Percentiles rank a stretch among this genome's conserved stretches.
Evolutionary conservation across 1,140 invertebrate species (phyloP).

Genomic region (Trachymyrmex septentrionalis): DNA sequence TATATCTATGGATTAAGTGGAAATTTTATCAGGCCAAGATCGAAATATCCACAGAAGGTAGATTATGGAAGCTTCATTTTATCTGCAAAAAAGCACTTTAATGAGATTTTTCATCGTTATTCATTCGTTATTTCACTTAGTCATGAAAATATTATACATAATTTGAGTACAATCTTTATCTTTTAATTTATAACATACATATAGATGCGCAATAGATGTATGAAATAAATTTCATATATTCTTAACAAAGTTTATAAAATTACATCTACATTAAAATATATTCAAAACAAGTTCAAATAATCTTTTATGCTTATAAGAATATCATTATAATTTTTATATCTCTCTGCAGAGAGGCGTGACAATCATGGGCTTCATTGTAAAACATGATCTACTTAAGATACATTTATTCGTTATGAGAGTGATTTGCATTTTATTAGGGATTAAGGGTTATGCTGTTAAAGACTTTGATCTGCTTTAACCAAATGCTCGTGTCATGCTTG

Average conservation of each 20-base stretch:
- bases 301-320: constrained; percentile 8
- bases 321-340: not conserved
- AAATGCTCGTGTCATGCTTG: constrained; percentile 35
- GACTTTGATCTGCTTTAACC: constrained; percentile 29
- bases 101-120: not conserved
- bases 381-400: constrained; percentile 1
- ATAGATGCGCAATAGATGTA: not conserved
- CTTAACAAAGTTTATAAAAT: not conserved
- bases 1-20: constrained; percentile 43
- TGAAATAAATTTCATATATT: not conserved
- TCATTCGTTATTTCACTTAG: not conserved
- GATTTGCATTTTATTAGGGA: constrained; percentile 17
- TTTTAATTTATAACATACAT: not conserved
- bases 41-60: constrained; percentile 11
- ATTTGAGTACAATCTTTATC: not conserved
- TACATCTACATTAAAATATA: not conserved
- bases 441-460: constrained; percentile 12
- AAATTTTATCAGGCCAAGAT: constrained; percentile 47
- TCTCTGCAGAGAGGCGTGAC: not conserved
- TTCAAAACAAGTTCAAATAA: not conserved
- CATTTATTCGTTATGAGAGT: constrained; percentile 16
- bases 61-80: not conserved
- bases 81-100: not conserved
- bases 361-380: not conserved
- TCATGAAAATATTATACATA: not conserved